These are phyloP conservation scores for Auanema freiburgensis DNA, from an alignment of 2,888 invertebrate species.

Conservation along the genomic window DNA sequence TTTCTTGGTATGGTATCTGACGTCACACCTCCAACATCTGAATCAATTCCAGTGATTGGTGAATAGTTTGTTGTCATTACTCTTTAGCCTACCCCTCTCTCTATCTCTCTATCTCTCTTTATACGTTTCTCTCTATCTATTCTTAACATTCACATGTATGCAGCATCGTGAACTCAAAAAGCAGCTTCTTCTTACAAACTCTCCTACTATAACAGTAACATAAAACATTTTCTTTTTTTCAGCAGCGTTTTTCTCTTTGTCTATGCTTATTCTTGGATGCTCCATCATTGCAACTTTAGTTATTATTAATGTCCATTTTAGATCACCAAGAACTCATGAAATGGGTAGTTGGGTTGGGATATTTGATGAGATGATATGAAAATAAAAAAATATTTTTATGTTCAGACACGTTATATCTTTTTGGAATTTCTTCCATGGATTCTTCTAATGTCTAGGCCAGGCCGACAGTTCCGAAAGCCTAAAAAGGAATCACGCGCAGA, in stretches of 20 bases:
- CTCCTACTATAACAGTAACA: too few relatives aligned
- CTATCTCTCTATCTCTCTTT: constrained; percentile 54
- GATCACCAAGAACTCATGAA: constrained; percentile 58
- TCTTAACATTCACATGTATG: too few relatives aligned
- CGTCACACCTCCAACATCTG: constrained; percentile 96
- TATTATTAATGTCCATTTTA: constrained; percentile 60
- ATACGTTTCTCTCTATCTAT: too few relatives aligned
- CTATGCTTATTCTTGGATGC: constrained; percentile 52
- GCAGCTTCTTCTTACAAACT: too few relatives aligned
- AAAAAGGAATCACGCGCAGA: background rate
- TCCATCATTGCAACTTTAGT: constrained; percentile 62
- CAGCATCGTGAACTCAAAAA: too few relatives aligned
- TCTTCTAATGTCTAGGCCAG: constrained; percentile 92
- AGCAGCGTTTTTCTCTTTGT: constrained; percentile 61
- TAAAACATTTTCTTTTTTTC: constrained; percentile 4
- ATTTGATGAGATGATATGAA: background rate
- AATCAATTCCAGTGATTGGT: constrained; percentile 99
- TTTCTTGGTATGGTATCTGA: constrained; percentile 96
- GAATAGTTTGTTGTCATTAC: background rate
- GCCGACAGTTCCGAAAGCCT: constrained; percentile 76
- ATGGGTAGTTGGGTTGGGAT: constrained; percentile 55
- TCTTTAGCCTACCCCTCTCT: constrained; percentile 53
- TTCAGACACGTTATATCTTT: constrained; percentile 88
- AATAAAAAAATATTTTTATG: constrained; percentile 1
- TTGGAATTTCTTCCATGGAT: constrained; percentile 96